Evolutionary conservation across 2,888 invertebrate genomes (phyloP), one percentile per base, ranked within the genome.

Genomic region (Pseudococcus longispinus): DNA sequence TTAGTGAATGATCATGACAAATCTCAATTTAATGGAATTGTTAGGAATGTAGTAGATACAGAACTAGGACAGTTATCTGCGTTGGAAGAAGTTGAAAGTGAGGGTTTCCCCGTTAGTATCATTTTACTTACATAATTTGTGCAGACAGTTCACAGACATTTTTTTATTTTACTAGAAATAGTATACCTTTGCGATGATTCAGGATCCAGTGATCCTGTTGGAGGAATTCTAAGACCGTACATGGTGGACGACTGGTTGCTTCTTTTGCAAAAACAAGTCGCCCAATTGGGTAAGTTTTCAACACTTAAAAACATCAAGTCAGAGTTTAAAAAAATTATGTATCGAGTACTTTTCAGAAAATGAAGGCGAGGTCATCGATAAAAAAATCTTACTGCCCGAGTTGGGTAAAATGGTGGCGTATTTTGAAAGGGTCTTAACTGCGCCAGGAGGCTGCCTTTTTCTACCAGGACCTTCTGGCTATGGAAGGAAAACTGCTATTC

Each of bases 401-500:
- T 91, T 96, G 2, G 90, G 95, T 15, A 91, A 93, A 83, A 91
- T 94, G 89, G 93, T 94, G 70, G 92, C 95, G 0, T 91, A 92
- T 88, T 91, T 95, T 74, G 94, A 94, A 88, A 92, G 94, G 88
- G 92, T 93, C 0, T 90, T 96, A 55, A 92, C 93, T 11, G 91
- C 92, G 85, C 92, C 93, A 5, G 92, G 93, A 15, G 94, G 95
- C 0, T 93, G 94, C 46, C 90, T 94, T n/a, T 92, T 95, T 60
- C 91, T 96, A 88, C 93, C 95, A 88, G 97, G 96, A 0, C 92
- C 94, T 88, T 93, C 95, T 44, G 98, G 97, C 74, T 93, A 93
- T 83, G 96, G 98, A 0, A 93, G 97, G 55, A 93, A 96, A 89
- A 94, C 95, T 15, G 95, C 96, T 0, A 93, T 96, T 0, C 93